Conservation (phyloP, 92 coral and sea anemone genomes). For the Porites lobata region DNA sequence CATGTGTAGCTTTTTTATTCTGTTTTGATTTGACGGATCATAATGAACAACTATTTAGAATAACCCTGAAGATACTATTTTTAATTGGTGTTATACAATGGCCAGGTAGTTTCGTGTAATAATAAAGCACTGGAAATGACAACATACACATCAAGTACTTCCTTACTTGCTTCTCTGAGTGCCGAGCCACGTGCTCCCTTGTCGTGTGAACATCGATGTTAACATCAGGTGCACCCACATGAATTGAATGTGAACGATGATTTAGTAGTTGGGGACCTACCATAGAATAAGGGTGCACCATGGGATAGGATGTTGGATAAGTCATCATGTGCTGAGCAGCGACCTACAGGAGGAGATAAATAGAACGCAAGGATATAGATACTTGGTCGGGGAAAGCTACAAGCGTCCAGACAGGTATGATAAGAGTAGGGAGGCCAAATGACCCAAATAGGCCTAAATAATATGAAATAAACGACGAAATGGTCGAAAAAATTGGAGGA, state of each 20-base stretch:
- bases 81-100: no score
- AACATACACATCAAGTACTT: background rate
- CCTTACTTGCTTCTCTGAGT: constrained; percentile 53
- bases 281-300: constrained; percentile 33
- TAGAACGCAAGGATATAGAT: background rate
- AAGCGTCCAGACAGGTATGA: no score
- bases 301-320: constrained; percentile 53
- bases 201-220: constrained; percentile 97
- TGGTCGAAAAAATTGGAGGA: no score
- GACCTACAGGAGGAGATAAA: constrained; percentile 10
- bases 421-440: no score
- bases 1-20: background rate
- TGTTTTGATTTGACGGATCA: background rate
- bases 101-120: no score
- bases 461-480: no score
- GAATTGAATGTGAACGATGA: constrained; percentile 87
- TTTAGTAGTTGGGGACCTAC: constrained; percentile 18
- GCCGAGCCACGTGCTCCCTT: constrained; percentile 80
- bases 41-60: no score
- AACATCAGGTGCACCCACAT: constrained; percentile 97
- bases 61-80: no score
- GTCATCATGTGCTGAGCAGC: constrained; percentile 60
- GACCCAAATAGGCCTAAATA: no score
- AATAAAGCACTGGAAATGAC: background rate
- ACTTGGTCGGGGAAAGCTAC: no score